Conservation (phyloP, 2,797 vertebrate species). For the Moxostoma hubbsi region DNA sequence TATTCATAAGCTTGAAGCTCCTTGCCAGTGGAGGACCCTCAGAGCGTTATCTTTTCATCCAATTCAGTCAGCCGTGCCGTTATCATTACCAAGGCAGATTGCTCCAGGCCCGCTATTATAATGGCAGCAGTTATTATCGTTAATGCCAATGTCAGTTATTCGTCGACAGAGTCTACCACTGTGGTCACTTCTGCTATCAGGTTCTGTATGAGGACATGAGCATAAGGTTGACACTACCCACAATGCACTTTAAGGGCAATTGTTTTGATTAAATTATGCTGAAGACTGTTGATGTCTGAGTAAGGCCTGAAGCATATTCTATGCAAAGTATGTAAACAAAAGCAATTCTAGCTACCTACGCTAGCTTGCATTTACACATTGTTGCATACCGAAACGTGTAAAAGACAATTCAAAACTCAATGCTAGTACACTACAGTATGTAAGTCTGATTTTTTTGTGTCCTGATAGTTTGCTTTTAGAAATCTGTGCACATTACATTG, state of each 20-base stretch:
- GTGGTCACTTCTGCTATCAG: constrained; percentile 11
- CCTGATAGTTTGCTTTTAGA: too few species aligned
- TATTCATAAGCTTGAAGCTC: constrained; percentile 72
- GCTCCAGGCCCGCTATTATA: constrained; percentile 56
- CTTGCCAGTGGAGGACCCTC: constrained; percentile 41
- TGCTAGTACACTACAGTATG: too few species aligned
- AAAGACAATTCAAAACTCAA: too few species aligned
- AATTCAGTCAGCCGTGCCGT: constrained; percentile 52
- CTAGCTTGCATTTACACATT: too few species aligned
- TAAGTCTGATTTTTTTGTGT: too few species aligned
- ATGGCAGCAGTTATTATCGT: constrained; percentile 53
- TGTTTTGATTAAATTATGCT: neutral
- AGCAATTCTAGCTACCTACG: too few species aligned
- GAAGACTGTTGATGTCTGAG: too few species aligned
- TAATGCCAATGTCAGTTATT: constrained; percentile 52
- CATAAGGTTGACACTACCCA: constrained; percentile 22
- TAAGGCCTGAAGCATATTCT: too few species aligned
- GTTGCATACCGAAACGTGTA: too few species aligned
- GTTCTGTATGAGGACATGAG: constrained; percentile 3
- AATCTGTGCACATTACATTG: too few species aligned
- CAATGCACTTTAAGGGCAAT: constrained; percentile 15
- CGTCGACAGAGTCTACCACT: constrained; percentile 34
- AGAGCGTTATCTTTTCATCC: constrained; percentile 57
- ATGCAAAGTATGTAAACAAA: too few species aligned
- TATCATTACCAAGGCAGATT: constrained; percentile 58